Conservation (phyloP, 23 tunicate genomes). For the Ciona savignyi region DNA sequence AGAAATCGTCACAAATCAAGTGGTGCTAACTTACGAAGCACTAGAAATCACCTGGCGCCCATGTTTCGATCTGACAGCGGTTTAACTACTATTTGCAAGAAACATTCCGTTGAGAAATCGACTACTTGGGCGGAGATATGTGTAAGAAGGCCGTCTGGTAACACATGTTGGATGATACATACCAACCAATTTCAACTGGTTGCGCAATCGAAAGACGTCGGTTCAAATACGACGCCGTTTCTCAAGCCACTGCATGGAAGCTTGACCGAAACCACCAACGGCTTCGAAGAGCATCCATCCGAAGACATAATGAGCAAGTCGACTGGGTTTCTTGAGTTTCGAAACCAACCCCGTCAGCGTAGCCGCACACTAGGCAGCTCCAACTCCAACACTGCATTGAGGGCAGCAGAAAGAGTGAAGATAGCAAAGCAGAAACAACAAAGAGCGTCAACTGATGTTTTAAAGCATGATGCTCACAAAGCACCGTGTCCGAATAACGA, state of each 20-base stretch:
- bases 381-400: slow-evolving; percentile 30
- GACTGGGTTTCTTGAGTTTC: neutral
- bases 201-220: neutral
- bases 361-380: slow-evolving; percentile 84
- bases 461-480: neutral
- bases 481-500: neutral
- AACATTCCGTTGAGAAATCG: no score
- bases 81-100: no score
- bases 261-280: no score
- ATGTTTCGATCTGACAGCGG: neutral
- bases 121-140: slow-evolving; percentile 61
- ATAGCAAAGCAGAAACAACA: neutral
- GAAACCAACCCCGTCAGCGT: slow-evolving; percentile 23
- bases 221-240: no score
- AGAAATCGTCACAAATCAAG: neutral
- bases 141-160: slow-evolving; percentile 72
- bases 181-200: slow-evolving; percentile 14
- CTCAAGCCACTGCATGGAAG: no score
- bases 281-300: neutral
- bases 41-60: neutral
- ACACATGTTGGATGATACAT: slow-evolving; percentile 36
- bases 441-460: neutral
- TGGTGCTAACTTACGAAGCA: neutral
- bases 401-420: neutral
- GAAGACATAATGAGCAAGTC: neutral